Evolutionary conservation across 1,140 invertebrate genomes (phyloP), one percentile per base, ranked within the genome.

Genomic region (Pseudomyrmex sp.): DNA sequence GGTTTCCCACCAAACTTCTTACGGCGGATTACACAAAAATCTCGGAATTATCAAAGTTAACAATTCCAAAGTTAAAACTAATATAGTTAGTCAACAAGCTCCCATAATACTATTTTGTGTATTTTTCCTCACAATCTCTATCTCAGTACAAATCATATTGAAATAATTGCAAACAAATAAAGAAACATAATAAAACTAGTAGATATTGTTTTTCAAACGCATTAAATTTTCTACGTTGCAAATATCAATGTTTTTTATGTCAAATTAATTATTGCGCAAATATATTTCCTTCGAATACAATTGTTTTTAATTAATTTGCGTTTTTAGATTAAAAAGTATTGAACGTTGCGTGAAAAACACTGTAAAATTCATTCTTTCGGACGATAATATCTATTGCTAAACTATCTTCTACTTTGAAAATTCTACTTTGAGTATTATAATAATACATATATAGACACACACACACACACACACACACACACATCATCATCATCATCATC

Each of bases 1-100:
- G 35, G 15, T 65, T 65, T 63, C 9, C 62, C 0, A 46, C 15
- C 44, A 26, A 65, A 15, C 62, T 65, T 65, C 62, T 65, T 65
- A 65, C 26, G 18, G 15, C 15, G 35, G 8, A 65, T 65, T 65
- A 65, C 62, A 65, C 35, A 65, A 65, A 65, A 65, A 65, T 65
- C 5, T 65, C 13, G 62, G 15, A 65, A 65, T 65, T 65, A 65
- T 15, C 2, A 46, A 65, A 65, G 15, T 65, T 35, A 35, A 35
- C 35, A 35, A 35, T 35, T 46, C 15, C 5, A n/a, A 65, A 65
- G 62, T 65, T 65, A 65, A 65, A 65, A 65, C 44, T 65, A 65
- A 65, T 7, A 46, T 9, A 65, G 58, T 26, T 61, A 26, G 20
- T 20, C 58, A 15, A 46, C n/a, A 15, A 18, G 26, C 13, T 62